Base-by-base conservation (phyloP, 53 echinoderm and acorn worm genomes). In the Henricia sp. region DNA sequence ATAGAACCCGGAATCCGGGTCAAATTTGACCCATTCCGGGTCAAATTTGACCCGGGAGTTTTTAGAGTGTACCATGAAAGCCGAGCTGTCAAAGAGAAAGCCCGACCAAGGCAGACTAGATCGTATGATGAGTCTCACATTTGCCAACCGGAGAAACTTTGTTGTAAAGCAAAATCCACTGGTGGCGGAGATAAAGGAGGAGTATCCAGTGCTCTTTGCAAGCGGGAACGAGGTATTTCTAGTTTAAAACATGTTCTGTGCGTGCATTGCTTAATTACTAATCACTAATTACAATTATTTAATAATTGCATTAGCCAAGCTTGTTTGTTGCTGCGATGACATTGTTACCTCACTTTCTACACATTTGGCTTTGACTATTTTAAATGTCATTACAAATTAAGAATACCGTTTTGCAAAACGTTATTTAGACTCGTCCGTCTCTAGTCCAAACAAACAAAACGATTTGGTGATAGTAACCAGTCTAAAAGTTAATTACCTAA, bases 191-290 rank as follows among this genome's bases (percentile, higher is more conserved):
- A 44, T 83, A 12, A 67, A 48, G 34, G 60, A 41, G 21, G 67
- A 83, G 20, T 83, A 43, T 50, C 83, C 83, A 38, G 83, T 68
- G 17, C 51, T 83, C 34, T 67, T 83, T 29, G 12, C 37, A 46
- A 35, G 67, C 12, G 37, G 37, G 38, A 67, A 16, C 38, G 67
- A 67, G 67, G 67, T 67, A 67, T 30, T 38, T 67, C 5, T 6
- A 20, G 21, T 14, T 56, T 23, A 10, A n/a, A n/a, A n/a, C n/a
- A n/a, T n/a, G n/a, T n/a, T n/a, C 21, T 10, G 13, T 23, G 21
- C 14, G 12, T 10, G 12, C 11, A 56, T 4, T 19, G 13, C 57
- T 56, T 56, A 20, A 56, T 20, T 16, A 6, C 6, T 5, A 14
- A 11, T 56, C 21, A 6, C 12, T 4, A 56, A 14, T 6, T 19